Base-by-base conservation (phyloP, 2,888 invertebrate species). In the Eurytoma adleriae region DNA sequence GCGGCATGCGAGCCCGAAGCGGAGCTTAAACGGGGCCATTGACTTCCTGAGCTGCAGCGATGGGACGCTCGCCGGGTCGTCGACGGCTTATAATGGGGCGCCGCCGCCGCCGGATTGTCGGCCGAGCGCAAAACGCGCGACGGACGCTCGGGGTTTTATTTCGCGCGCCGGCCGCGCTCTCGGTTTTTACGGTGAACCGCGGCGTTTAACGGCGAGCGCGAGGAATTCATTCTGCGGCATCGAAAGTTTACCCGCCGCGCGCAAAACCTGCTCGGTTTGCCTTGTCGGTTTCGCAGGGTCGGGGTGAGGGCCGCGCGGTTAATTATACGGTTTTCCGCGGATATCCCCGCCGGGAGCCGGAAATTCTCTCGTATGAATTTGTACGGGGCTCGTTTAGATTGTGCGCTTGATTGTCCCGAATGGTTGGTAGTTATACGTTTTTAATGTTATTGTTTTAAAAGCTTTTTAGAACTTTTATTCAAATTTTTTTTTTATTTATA, bases 121-220 rank as follows among this genome's bases (percentile, higher is more conserved):
- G 83, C 81, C 56, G 67, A 83, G 80, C 79, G 83, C 83, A 74
- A 84, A 24, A 57, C 20, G 59, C 59, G 5, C 57, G 59, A 14
- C 4, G 2, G 18, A 73, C 56, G 40, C 79, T 82, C 84, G 86
- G 24, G 86, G 87, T 89, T 89, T 89, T 87, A 88, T 89, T 89
- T 88, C 87, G 87, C 61, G 13, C 40, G 10, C 85, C 40, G 67
- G 40, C 27, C 68, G 72, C 76, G 84, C 84, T 83, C 84, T 85
- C 84, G 87, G 87, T 90, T 90, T 90, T 90, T 88, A 90, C 87
- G 90, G 90, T 88, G 88, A 89, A 90, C 90, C 90, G 89, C 90
- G 68, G 30, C 50, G 50, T 52, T 69, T 69, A 64, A 71, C 52
- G 54, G 69, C n/a, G 48, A 40, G 52, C 76, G 68, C 76, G 64